A percentile compares a stretch with the other conserved stretches of the same genome.
Conservation (phyloP, 1,140 invertebrate species). For the Paraescarpia echinospica region DNA sequence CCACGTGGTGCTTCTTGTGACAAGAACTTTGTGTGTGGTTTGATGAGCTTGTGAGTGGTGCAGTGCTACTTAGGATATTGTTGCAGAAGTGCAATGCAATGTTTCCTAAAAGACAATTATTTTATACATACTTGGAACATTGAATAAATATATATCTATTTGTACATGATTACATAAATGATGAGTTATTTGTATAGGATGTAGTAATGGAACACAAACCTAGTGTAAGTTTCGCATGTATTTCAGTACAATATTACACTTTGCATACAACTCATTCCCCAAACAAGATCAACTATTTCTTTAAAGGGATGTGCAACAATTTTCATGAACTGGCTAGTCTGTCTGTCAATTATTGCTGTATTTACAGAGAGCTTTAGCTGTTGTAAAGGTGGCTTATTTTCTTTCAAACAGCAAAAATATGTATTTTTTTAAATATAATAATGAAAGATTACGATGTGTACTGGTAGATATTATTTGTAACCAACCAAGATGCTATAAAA, state of each 20-base stretch:
- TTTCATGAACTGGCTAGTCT: not conserved
- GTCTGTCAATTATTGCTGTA: too few species aligned
- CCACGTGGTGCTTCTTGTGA: not conserved
- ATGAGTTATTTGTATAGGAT: not conserved
- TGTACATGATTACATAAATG: not conserved
- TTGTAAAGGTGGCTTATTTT: not conserved
- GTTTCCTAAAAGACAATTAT: not conserved
- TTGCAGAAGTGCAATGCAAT: not conserved
- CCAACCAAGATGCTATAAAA: not conserved
- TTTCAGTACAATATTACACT: not conserved
- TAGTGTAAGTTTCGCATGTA: not conserved
- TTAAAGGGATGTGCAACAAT: not conserved
- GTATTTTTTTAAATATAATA: too few species aligned
- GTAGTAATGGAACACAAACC: not conserved
- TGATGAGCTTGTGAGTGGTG: not conserved
- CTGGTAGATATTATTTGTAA: not conserved
- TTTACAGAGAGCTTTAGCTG: not conserved
- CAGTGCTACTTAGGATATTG: not conserved
- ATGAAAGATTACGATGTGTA: not conserved
- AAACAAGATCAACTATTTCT: not conserved
- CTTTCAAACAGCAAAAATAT: too few species aligned
- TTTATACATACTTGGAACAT: not conserved
- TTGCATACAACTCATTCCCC: not conserved
- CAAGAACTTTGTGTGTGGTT: not conserved
- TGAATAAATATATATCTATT: not conserved